Percentiles rank a stretch among this genome's conserved stretches.
Conservation (phyloP, 2,113 vertebrate genomes). For the Ageneiosus marmoratus region DNA sequence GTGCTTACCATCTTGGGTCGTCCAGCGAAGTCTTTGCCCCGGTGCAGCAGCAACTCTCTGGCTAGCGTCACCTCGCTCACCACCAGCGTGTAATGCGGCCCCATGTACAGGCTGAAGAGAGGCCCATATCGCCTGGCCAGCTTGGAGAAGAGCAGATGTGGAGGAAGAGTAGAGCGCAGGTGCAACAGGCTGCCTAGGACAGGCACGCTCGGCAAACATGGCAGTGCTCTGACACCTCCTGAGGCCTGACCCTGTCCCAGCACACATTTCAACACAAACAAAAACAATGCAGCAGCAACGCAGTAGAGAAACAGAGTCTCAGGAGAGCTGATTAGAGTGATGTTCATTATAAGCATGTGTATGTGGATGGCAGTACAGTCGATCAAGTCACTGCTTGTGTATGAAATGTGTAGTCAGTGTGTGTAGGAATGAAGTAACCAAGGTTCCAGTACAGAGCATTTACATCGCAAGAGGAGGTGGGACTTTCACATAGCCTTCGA, state of each 20-base stretch:
- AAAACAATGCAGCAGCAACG: neutral
- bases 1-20: conserved; percentile 71
- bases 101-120: conserved; percentile 67
- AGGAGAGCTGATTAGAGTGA: neutral
- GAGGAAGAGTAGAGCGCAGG: conserved; percentile 61
- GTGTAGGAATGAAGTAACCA: neutral
- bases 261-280: conserved; percentile 19
- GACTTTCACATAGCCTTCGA: conserved; percentile 22
- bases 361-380: neutral
- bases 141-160: conserved; percentile 67
- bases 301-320: neutral
- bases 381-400: neutral
- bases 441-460: neutral
- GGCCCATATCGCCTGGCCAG: conserved; percentile 60
- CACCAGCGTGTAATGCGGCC: conserved; percentile 70
- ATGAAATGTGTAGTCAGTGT: neutral
- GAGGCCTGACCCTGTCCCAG: neutral
- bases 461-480: conserved; percentile 13
- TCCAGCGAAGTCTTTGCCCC: conserved; percentile 73
- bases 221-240: conserved; percentile 41
- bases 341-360: conserved; percentile 5
- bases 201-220: conserved; percentile 68
- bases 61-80: conserved; percentile 66
- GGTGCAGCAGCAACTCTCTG: conserved; percentile 69
- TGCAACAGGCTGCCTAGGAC: conserved; percentile 74